Base-by-base conservation (phyloP, 2,888 invertebrate genomes). In the Eurytoma californica region DNA sequence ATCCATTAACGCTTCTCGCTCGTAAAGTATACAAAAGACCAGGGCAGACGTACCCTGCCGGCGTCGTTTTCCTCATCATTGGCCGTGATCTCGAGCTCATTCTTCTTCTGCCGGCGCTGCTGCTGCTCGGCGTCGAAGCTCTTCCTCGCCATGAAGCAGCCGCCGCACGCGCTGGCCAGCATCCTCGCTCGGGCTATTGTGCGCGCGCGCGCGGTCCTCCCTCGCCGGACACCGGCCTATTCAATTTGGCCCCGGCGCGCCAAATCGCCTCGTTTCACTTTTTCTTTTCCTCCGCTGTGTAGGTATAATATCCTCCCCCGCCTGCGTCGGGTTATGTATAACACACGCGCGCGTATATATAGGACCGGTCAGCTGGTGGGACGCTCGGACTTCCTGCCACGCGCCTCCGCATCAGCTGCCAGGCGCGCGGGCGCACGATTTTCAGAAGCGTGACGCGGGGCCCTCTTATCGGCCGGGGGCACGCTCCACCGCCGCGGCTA, bases 331-430 rank as follows among this genome's bases (percentile, higher is more conserved):
- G 13, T 13, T 47, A 51, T 39, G 18, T 16, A 7, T 58, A 12
- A 24, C 9, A 12, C 47, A 9, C 28, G 30, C 18, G 20, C 18
- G 13, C 39, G 16, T 47, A 30, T 61, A 47, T 49, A 60, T 39
- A 39, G 12, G 13, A 24, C 14, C 24, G 60, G 12, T 24, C 24
- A 58, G 51, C 14, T 18, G 53, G 20, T 13, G 5, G 13, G 3
- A 86, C 87, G 85, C 83, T 85, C 86, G 86, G 86, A 88, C 87
- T 88, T 88, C 88, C 88, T 87, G 86, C 85, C 88, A 86, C 86
- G 85, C 84, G 86, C 83, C 79, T 53, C 49, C 74, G 79, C 77
- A 72, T 73, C 77, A 69, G 57, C 72, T 47, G 70, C 75, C 67
- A 53, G 14, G 7, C 53, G 53, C 53, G 53, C 3, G 14, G 2